Conservation (phyloP, 2,113 vertebrate species). For the Cavia porcellus region DNA sequence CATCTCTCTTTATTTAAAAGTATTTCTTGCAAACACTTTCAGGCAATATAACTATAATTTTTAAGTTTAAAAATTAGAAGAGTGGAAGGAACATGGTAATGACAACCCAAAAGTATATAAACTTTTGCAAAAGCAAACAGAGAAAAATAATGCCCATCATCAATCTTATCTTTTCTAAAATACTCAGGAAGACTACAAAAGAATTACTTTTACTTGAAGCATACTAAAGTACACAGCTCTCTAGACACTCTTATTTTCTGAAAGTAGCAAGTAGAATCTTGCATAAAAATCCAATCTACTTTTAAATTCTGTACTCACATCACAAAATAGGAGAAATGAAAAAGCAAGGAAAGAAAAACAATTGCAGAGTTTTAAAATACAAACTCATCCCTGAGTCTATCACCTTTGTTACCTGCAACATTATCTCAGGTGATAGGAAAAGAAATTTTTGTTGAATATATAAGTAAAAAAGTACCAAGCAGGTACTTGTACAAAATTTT, state of each 20-base stretch:
- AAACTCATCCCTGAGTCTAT: not conserved
- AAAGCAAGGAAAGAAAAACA: not conserved
- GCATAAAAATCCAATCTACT: slow-evolving; percentile 31
- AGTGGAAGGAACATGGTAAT: not conserved
- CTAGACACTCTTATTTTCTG: slow-evolving; percentile 60
- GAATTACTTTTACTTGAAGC: slow-evolving; percentile 21
- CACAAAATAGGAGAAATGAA: not conserved
- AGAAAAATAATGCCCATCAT: slow-evolving; percentile 11
- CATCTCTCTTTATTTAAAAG: not conserved
- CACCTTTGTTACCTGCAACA: not conserved
- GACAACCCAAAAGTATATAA: not conserved
- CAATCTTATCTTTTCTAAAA: slow-evolving; percentile 55
- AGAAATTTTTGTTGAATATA: slow-evolving; percentile 21
- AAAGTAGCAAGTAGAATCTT: slow-evolving; percentile 34
- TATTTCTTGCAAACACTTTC: slow-evolving; percentile 32
- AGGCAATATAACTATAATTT: slow-evolving; percentile 22
- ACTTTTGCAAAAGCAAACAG: slow-evolving; percentile 2
- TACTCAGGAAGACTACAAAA: slow-evolving; percentile 58
- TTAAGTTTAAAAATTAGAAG: slow-evolving; percentile 55
- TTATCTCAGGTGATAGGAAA: not conserved
- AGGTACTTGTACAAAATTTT: not conserved
- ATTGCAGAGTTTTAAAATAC: not conserved
- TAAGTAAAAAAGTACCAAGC: slow-evolving; percentile 22
- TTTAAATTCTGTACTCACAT: slow-evolving; percentile 52
- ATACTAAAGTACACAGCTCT: slow-evolving; percentile 14